Base-by-base conservation (phyloP, 1,140 invertebrate genomes). In the Stegodyphus dumicola region DNA sequence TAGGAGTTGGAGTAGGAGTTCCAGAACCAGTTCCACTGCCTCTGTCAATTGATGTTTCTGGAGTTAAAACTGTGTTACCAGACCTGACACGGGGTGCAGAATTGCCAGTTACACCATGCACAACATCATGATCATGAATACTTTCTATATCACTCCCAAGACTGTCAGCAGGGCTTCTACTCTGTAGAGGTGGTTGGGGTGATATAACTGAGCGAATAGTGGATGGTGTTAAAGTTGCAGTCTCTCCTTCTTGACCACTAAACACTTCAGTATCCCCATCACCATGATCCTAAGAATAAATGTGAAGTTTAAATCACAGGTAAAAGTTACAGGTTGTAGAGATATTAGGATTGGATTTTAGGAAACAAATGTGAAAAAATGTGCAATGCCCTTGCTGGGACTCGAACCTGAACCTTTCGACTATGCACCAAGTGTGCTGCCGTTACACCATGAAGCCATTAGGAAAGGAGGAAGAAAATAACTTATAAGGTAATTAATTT, bases 141-240 rank as follows among this genome's bases (percentile, higher is more conserved):
- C 69, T 84, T 18, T 84, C 86, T 9, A 78, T 56, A 48, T 87
- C 86, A 64, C 86, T 87, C 2, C 86, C 76, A 9, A 79, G 51
- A 52, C 86, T 87, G 7, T 85, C 86, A 49, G 80, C 86, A 10
- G 86, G 85, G 69, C 85, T 86, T 52, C 79, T 65, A 9, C 78
- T 85, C 65, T 64, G 75, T 10, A 84, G 48, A 3, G 80, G 79
- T 5, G 85, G 78, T 52, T 84, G 79, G 18, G 87, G 87, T 7
- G 87, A 88, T n/a, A 88, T 54, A 18, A 79, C 81, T 9, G 86
- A 87, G 17, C 86, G 76, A 81, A 80, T 81, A 6, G 86, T 88
- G 4, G 87, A 88, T 49, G 87, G 87, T 15, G 87, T 88, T 4
- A 88, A 64, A 49, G 87, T 88, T 3, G 87, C 60, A 9, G 86